Conservation (phyloP, 2,888 invertebrate genomes). For the Sarcophaga rosellei region DNA sequence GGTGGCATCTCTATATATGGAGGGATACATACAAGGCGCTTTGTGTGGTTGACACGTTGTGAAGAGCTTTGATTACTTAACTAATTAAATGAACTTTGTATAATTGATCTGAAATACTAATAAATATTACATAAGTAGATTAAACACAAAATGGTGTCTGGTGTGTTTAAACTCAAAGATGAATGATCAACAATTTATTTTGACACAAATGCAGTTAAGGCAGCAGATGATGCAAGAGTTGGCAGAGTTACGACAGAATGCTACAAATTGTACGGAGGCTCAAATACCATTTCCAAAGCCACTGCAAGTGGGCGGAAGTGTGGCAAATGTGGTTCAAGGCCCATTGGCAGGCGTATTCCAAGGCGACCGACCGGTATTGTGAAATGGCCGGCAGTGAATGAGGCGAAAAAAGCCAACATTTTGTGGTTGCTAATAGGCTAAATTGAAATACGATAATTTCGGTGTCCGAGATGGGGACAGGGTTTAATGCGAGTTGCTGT, state of each 20-base stretch:
- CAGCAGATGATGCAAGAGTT: constrained; percentile 25
- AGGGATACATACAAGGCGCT: too few relatives aligned
- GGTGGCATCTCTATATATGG: too few relatives aligned
- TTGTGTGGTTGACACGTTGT: too few relatives aligned
- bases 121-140: too few relatives aligned
- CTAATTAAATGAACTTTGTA: too few relatives aligned
- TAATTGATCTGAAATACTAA: too few relatives aligned
- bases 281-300: constrained; percentile 11
- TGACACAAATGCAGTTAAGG: constrained; percentile 18
- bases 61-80: too few relatives aligned
- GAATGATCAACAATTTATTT: constrained; percentile 11
- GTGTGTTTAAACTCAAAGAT: background rate
- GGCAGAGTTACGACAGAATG: background rate
- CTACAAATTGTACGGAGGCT: background rate
- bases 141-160: background rate
- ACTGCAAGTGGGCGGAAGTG: background rate
- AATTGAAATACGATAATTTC: constrained; percentile 19
- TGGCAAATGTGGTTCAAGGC: background rate
- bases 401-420: constrained; percentile 16
- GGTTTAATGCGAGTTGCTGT: background rate
- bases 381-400: background rate
- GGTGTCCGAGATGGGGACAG: constrained; percentile 2
- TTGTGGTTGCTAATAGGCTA: constrained; percentile 26
- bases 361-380: constrained; percentile 10
- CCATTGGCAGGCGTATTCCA: constrained; percentile 21